Base-by-base conservation (phyloP, 2,888 invertebrate genomes). In the Amphipyra berbera region DNA sequence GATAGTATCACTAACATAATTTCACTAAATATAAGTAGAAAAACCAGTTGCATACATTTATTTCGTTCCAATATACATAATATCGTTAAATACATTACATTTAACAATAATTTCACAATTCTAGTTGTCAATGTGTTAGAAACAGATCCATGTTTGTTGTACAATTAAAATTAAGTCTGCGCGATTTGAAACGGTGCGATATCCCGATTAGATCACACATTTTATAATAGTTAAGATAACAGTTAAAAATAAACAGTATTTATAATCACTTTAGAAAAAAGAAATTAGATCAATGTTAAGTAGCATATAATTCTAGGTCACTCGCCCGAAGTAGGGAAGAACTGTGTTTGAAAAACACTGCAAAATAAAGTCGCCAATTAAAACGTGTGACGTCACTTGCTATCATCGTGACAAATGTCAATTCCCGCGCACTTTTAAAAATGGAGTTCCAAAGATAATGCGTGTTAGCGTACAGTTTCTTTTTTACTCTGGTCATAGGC, bases 11-110 rank as follows among this genome's bases (percentile, higher is more conserved):
- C 35, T 47, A 47, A n/a, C 27, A 6, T 8, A 14, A 27, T 46
- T 65, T n/a, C 5, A 10, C 45, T 61, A 21, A n/a, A n/a, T n/a
- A n/a, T n/a, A n/a, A n/a, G n/a, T n/a, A 21, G 21, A 54, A 15
- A 41, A 38, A 41, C 15, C n/a, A n/a, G 21, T 44, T 67, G 27
- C 10, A 37, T 35, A 0, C 45, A 47, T 42, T 60, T 42, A 49
- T 66, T 47, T 47, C 15, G 14, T 47, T 41, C n/a, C 3, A 6
- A 48, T 37, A n/a, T 12, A 38, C 30, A 47, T 10, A 13, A 6
- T 27, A 54, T 46, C 53, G 70, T 71, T 71, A 47, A 72, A 71
- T 33, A 55, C 77, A 71, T 76, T 71, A 65, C 71, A 76, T 76
- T 74, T 8, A 44, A 48, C 45, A 14, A 13, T 14, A 52, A 37